These are phyloP conservation scores for Campylomormyrus numenius DNA, from an alignment of 2,113 vertebrate genomes.

Conservation along the genomic window DNA sequence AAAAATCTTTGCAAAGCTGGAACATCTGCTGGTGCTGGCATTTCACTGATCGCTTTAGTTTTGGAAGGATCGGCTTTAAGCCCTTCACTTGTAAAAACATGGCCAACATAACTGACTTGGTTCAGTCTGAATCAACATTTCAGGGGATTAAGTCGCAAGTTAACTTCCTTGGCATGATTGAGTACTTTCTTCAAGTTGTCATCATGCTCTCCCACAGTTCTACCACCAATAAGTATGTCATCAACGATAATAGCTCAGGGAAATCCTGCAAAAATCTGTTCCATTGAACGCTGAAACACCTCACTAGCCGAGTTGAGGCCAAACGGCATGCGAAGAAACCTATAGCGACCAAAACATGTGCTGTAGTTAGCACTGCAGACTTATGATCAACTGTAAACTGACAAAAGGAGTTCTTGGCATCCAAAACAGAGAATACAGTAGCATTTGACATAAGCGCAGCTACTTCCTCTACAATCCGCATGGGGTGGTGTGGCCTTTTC, in stretches of 20 bases:
- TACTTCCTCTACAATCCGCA: conserved; percentile 11
- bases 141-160: conserved; percentile 1
- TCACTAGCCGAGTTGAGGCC: conserved; percentile 10
- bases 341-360: background rate
- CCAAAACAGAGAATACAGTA: conserved; percentile 20
- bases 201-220: conserved; percentile 24
- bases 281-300: background rate
- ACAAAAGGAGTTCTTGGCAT: conserved; percentile 16
- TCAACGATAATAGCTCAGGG: background rate
- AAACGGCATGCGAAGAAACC: conserved; percentile 11
- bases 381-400: background rate
- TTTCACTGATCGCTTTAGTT: conserved; percentile 12
- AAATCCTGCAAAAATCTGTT: background rate
- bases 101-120: conserved; percentile 15
- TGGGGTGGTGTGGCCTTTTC: background rate
- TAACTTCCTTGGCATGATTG: background rate
- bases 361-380: background rate
- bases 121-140: conserved; percentile 34
- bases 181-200: conserved; percentile 27
- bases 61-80: conserved; percentile 16
- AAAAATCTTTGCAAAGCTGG: conserved; percentile 18
- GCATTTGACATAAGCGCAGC: conserved; percentile 20
- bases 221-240: conserved; percentile 3
- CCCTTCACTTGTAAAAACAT: conserved; percentile 6
- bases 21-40: conserved; percentile 14